Base-by-base conservation (phyloP, 2,113 vertebrate genomes). In the Aphyosemion australe region DNA sequence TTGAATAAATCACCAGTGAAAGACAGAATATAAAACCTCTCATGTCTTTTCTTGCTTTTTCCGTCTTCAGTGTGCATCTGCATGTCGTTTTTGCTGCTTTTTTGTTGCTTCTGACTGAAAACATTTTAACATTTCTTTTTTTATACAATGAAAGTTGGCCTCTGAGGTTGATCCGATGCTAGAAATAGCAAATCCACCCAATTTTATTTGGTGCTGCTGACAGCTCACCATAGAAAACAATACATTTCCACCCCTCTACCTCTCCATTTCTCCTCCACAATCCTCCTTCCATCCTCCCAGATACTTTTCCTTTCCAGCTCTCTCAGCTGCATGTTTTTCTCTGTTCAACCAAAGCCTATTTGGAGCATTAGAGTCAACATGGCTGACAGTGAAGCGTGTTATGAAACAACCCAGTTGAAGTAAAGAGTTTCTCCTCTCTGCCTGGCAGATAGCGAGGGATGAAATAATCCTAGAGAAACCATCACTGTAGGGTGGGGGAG, bases 401-500 rank as follows among this genome's bases (percentile, higher is more conserved):
- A 65, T 80, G 69, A 78, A 72, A 82, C 58, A 60, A 6, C 72
- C 62, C 52, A 65, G 69, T 84, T 72, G 72, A 77, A 82, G 59
- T 66, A 58, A 80, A 66, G 48, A 31, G 56, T 53, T 8, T 18
- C 56, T 56, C 34, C 34, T 26, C 19, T 49, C 68, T 50, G 20
- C 41, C 68, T 69, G 75, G 58, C 51, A 43, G 16, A 62, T 5
- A 42, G 60, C 45, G 65, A 72, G 18, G 49, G 9, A 51, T 76
- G 48, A 34, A 31, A 32, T 48, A 32, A 37, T 2, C 34, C 13
- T 10, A 26, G 26, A 26, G 26, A 5, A 26, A 26, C 26, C 26
- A 26, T 26, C 26, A 4, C 26, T 26, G 26, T 26, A 26, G 26
- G 26, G 3, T 26, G 26, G 26, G 26, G 26, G 26, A 26, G 26